These are phyloP conservation scores for pig (Sus scrofa) DNA, from an alignment of 2,113 vertebrate genomes.

Conservation along the genomic window DNA sequence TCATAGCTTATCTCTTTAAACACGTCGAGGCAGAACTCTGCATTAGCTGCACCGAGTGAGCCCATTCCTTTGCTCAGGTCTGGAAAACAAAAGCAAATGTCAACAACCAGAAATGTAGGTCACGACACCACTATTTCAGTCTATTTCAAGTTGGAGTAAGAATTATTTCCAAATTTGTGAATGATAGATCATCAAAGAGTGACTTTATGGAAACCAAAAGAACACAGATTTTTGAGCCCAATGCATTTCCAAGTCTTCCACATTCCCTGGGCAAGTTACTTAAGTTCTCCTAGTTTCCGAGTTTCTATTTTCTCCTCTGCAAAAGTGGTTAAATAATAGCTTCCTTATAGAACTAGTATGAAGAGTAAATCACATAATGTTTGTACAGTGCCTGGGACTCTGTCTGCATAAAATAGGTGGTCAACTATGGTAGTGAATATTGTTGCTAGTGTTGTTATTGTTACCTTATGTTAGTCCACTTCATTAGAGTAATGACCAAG, in stretches of 20 bases:
- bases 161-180: neutral
- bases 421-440: neutral
- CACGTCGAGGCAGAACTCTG: constrained; percentile 87
- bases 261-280: neutral
- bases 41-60: constrained; percentile 85
- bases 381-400: neutral
- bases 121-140: neutral
- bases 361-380: neutral
- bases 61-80: constrained; percentile 50
- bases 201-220: neutral
- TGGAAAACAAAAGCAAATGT: constrained; percentile 56
- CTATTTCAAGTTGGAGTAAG: neutral
- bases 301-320: neutral
- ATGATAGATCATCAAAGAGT: neutral
- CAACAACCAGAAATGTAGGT: neutral
- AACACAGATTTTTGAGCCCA: neutral
- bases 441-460: neutral
- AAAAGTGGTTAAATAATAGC: neutral
- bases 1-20: constrained; percentile 86
- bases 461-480: neutral
- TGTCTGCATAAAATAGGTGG: neutral
- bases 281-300: neutral
- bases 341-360: neutral
- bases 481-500: neutral
- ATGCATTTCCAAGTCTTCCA: neutral